Base-by-base conservation (phyloP, 2,888 invertebrate genomes). In the Liposcelis brunnea region DNA sequence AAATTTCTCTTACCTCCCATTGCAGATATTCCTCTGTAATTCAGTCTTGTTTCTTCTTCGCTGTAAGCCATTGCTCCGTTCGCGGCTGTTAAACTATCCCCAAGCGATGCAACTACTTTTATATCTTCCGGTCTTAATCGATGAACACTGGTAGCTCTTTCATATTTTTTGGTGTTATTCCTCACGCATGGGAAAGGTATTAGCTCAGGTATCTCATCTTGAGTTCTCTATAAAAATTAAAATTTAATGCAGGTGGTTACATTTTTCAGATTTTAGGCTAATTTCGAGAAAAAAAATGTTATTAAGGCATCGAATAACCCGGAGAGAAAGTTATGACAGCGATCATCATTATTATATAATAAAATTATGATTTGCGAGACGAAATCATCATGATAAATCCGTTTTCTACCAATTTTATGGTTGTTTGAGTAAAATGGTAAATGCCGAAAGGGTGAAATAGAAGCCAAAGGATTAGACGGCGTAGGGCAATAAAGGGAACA, bases 21-120 rank as follows among this genome's bases (percentile, higher is more conserved):
- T 63, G 65, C 69, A 1, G 64, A 60, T 2, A 66, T 53, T 8
- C 70, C 70, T 19, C 67, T 58, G 57, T 69, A 68, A 55, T 70
- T 68, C 1, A 62, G 57, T 0, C 55, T 36, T 0, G 70, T 52
- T 6, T 72, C 65, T 1, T 65, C 36, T 1, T 70, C 31, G 31
- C 55, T 62, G 1, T 58, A 58, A 0, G 72, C 70, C 16, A 68
- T 62, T 18, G 68, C 61, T 2, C 73, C 75, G 50, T 65, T 65
- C 14, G 71, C 75, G 1, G 72, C 73, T 0, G 72, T 71, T 36
- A 76, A 52, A 0, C 74, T 74, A 55, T 77, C 76, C 0, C 76
- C 76, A 56, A 76, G 59, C 1, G 69, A 70, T 0, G 60, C 75
- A 11, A 76, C 61, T 2, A 75, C 60, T 50, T 74, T 72, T 26